Evolutionary conservation across 2,888 invertebrate species (phyloP).

Genomic region (Xylophagus ater): DNA sequence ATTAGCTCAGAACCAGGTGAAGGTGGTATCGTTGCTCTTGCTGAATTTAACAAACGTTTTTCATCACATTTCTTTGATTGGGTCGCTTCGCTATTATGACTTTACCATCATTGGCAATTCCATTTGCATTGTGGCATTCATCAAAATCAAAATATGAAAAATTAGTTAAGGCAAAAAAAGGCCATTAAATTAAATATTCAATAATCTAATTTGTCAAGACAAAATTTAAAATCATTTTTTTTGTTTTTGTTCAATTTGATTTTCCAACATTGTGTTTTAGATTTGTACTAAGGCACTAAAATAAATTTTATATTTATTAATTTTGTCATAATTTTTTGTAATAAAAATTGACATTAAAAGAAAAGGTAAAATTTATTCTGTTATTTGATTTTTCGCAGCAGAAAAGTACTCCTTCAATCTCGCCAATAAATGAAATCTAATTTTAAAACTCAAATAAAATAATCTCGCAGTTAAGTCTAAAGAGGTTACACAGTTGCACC

Average conservation of each 20-base stretch:
- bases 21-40: conserved; percentile 84
- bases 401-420: too few species aligned
- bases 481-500: too few species aligned
- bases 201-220: neutral
- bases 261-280: conserved; percentile 29
- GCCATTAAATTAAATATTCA: conserved; percentile 32
- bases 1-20: conserved; percentile 88
- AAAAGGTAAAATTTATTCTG: too few species aligned
- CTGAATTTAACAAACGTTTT: conserved; percentile 91
- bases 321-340: conserved; percentile 11
- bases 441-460: too few species aligned
- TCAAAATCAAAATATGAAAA: conserved; percentile 92
- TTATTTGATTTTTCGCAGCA: too few species aligned
- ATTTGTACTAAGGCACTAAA: conserved; percentile 12
- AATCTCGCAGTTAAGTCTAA: too few species aligned
- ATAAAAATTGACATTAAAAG: conserved; percentile 4
- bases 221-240: neutral
- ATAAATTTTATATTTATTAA: conserved; percentile 9
- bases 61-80: conserved; percentile 96
- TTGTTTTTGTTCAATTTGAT: neutral
- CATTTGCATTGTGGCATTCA: conserved; percentile 86
- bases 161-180: conserved; percentile 60
- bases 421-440: too few species aligned
- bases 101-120: conserved; percentile 85
- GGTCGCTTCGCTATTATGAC: conserved; percentile 94